Conservation (phyloP, 30 jellyfish, hydroid and myxozoan genomes). For the Turritopsis rubra region DNA sequence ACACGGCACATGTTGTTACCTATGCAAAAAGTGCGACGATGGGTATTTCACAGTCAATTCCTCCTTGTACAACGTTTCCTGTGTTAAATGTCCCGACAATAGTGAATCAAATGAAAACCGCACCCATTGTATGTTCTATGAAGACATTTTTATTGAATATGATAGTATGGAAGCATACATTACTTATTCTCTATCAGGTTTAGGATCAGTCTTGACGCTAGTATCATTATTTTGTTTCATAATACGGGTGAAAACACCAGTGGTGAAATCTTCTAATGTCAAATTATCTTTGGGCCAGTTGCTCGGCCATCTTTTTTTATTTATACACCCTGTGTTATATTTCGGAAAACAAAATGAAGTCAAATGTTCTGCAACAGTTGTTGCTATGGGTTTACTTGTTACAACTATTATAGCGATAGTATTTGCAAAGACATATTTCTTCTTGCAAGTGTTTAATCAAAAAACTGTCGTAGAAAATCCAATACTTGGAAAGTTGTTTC, state of each 20-base stretch:
- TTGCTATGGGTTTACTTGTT: neutral
- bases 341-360: neutral
- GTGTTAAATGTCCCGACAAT: neutral
- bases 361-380: neutral
- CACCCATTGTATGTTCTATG: neutral
- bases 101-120: neutral
- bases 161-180: neutral
- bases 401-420: neutral
- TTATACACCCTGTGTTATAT: neutral
- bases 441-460: neutral
- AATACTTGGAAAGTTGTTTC: neutral
- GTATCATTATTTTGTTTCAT: neutral
- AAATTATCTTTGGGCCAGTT: neutral
- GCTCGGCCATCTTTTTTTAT: neutral
- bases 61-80: neutral
- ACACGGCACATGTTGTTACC: neutral
- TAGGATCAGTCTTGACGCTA: neutral
- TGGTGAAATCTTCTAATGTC: neutral
- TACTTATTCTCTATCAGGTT: neutral
- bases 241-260: neutral
- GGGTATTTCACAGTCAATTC: neutral
- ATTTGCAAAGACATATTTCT: neutral
- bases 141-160: neutral
- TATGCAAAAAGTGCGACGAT: neutral
- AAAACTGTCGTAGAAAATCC: neutral